phyloP scores from a whole-genome alignment of 2,797 vertebrate genomes.

The Peromyscus melanophrys region DNA sequence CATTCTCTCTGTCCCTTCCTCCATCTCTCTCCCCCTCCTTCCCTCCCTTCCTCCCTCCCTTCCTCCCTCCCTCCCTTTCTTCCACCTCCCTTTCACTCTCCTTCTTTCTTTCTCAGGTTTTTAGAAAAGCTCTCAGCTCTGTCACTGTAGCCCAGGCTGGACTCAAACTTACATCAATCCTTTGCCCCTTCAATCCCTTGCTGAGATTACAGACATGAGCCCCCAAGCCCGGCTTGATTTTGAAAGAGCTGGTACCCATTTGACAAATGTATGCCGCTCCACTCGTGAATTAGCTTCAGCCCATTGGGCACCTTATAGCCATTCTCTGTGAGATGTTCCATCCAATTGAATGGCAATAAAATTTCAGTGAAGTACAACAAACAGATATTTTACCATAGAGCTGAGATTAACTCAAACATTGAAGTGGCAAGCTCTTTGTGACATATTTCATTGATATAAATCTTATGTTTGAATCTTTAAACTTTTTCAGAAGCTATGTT shows the following conservation, averaged over 20 bases:
- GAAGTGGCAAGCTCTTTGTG: background rate
- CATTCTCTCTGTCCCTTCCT: background rate
- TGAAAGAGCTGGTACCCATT: background rate
- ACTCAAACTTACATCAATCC: background rate
- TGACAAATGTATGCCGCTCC: background rate
- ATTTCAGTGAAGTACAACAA: constrained; percentile 24
- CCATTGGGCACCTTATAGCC: background rate
- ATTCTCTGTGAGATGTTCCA: constrained; percentile 13
- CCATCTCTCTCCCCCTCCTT: background rate
- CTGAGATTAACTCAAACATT: background rate
- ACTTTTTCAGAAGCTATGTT: constrained; percentile 42
- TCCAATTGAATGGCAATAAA: constrained; percentile 11
- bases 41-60: background rate
- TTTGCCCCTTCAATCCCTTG: background rate
- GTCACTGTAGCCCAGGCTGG: background rate
- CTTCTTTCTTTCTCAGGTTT: background rate
- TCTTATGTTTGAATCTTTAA: constrained; percentile 1
- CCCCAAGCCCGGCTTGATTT: background rate
- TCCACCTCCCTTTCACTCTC: background rate
- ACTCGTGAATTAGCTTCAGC: background rate
- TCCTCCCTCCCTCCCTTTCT: too few relatives aligned
- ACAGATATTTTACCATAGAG: background rate
- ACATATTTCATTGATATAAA: constrained; percentile 13
- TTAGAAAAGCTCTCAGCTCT: background rate
- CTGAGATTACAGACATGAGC: background rate